Evolutionary conservation across 1,140 invertebrate genomes (phyloP).

Genomic region (Pseudomyrmex flavicornis): DNA sequence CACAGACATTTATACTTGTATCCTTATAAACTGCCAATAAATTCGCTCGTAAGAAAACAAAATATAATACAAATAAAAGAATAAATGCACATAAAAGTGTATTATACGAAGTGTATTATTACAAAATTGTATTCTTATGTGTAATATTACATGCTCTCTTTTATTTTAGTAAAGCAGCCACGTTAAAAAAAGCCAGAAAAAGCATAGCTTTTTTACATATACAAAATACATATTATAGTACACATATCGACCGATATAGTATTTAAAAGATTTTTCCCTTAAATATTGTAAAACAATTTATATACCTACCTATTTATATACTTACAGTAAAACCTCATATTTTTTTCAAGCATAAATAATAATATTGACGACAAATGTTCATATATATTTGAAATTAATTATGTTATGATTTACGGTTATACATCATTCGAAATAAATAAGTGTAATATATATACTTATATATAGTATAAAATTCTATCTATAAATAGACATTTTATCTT

Average conservation of each 20-base stretch:
- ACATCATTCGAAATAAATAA: conserved; percentile 18
- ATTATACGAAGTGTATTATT: neutral
- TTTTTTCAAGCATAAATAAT: conserved; percentile 14
- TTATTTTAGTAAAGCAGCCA: neutral
- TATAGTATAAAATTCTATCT: neutral
- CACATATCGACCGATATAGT: neutral
- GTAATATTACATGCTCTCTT: neutral
- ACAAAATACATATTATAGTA: neutral
- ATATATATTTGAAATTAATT: neutral
- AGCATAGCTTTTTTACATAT: conserved; percentile 4
- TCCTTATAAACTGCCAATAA: neutral
- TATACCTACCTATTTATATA: neutral
- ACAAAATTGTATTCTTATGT: neutral
- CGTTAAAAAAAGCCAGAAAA: conserved; percentile 33
- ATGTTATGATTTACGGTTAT: neutral
- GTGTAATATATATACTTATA: neutral
- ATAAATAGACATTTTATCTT: conserved; percentile 17
- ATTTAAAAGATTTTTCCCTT: neutral
- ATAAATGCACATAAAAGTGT: neutral
- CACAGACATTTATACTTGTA: neutral
- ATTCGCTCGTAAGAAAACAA: neutral
- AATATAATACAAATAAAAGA: conserved; percentile 1
- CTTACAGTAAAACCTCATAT: neutral
- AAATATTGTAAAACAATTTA: conserved; percentile 12
- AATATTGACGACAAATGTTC: conserved; percentile 12